phyloP scores from a whole-genome alignment of 2,113 vertebrate genomes.

The Zosterops pallidus region DNA sequence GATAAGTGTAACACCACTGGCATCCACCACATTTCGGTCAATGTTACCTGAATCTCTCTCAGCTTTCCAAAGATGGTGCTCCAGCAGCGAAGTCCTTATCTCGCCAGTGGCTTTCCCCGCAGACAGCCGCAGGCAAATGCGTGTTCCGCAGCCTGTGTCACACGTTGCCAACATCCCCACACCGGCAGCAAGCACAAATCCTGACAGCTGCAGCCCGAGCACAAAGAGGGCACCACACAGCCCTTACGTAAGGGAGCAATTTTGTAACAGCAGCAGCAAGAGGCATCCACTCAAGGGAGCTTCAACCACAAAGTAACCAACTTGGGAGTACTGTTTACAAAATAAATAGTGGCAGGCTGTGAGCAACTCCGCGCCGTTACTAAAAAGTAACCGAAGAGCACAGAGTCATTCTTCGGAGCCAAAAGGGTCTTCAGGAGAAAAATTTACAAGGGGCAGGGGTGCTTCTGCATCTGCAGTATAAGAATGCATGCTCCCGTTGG shows the following conservation, averaged over 20 bases:
- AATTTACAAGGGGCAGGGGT: background rate
- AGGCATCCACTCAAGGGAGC: background rate
- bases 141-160: background rate
- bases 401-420: no score
- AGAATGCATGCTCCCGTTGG: fast-evolving
- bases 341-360: fast-evolving
- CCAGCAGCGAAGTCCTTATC: background rate
- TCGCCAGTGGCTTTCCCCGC: background rate
- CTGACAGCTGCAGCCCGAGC: slow-evolving; percentile 61
- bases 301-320: background rate
- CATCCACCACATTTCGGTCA: background rate
- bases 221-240: background rate
- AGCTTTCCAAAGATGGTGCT: background rate
- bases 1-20: fast-evolving
- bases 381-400: background rate
- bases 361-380: fast-evolving
- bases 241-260: background rate
- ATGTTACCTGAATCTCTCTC: slow-evolving; percentile 33
- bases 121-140: background rate
- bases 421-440: background rate
- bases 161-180: background rate
- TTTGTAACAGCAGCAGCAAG: background rate
- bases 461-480: fast-evolving
- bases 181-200: background rate
- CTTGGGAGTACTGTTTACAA: background rate